Percentiles rank a stretch among this genome's conserved stretches.
Conservation (phyloP, 2,888 invertebrate species). For the Trichopoda pennipes region DNA sequence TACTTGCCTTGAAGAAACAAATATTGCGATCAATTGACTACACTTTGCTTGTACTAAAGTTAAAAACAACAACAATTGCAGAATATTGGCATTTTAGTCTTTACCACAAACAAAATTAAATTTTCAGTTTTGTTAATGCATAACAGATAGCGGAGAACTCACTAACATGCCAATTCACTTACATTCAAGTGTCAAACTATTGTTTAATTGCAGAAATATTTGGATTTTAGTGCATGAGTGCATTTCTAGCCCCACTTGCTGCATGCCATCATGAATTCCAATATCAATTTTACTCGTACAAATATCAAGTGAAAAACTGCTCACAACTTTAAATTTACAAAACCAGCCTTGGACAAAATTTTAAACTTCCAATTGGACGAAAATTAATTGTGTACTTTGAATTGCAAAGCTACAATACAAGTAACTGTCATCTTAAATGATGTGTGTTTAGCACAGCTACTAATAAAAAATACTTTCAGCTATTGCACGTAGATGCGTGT, state of each 20-base stretch:
- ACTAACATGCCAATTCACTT: neutral
- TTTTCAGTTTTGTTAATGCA: conserved; percentile 34
- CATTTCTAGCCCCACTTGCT: conserved; percentile 27
- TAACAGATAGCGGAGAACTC: neutral
- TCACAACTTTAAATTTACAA: neutral
- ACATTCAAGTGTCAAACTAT: neutral
- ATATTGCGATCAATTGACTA: conserved; percentile 33
- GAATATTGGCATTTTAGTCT: conserved; percentile 36
- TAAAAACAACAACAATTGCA: conserved; percentile 25
- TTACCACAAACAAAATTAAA: conserved; percentile 48
- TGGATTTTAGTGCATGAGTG: conserved; percentile 45
- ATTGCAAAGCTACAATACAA: conserved; percentile 22
- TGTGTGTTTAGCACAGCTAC: conserved; percentile 5
- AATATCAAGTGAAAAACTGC: conserved; percentile 16
- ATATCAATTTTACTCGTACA: conserved; percentile 37
- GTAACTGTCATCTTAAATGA: neutral
- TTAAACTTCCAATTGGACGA: conserved; percentile 18
- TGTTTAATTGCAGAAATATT: conserved; percentile 13
- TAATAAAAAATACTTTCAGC: neutral
- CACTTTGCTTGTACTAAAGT: conserved; percentile 10
- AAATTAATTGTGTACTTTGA: neutral
- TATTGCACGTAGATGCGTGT: conserved; percentile 17
- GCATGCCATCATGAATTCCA: conserved; percentile 41
- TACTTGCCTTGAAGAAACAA: conserved; percentile 13
- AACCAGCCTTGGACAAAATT: conserved; percentile 35